These are phyloP conservation scores for Rhogogaster chlorosoma DNA, from an alignment of 2,888 invertebrate genomes.

Conservation along the genomic window DNA sequence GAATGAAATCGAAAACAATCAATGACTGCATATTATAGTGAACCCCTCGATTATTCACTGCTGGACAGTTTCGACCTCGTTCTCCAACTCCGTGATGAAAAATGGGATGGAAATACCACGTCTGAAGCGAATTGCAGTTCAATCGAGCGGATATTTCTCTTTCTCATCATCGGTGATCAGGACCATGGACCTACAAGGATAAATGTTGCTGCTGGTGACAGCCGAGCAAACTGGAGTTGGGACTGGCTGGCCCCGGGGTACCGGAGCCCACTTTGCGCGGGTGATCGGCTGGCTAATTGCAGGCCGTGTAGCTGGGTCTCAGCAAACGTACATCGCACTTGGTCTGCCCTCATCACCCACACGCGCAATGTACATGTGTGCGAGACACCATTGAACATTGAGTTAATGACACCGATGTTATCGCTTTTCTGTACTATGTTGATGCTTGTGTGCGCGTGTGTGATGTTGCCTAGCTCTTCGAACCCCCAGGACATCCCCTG, in stretches of 20 bases:
- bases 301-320: constrained; percentile 16
- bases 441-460: not conserved
- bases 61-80: not conserved
- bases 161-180: not conserved
- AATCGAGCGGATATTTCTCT: not conserved
- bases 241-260: constrained; percentile 19
- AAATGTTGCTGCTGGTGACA: constrained; percentile 5
- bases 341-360: constrained; percentile 8
- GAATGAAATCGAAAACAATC: not conserved
- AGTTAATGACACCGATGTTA: constrained; percentile 34
- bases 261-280: constrained; percentile 23
- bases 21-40: not conserved
- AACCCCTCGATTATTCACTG: constrained; percentile 2
- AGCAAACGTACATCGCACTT: constrained; percentile 6
- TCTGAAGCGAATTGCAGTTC: not conserved
- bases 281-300: constrained; percentile 41
- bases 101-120: not conserved
- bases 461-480: not conserved
- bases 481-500: constrained; percentile 22
- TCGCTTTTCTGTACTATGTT: not conserved
- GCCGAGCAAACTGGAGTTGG: not conserved
- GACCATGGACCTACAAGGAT: not conserved
- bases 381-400: constrained; percentile 22
- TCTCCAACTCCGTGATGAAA: not conserved
- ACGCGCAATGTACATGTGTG: not conserved